A percentile compares a stretch with the other conserved stretches of the same genome.
Conservation (phyloP, 2,888 invertebrate genomes). For the Drosophila subsilvestris region DNA sequence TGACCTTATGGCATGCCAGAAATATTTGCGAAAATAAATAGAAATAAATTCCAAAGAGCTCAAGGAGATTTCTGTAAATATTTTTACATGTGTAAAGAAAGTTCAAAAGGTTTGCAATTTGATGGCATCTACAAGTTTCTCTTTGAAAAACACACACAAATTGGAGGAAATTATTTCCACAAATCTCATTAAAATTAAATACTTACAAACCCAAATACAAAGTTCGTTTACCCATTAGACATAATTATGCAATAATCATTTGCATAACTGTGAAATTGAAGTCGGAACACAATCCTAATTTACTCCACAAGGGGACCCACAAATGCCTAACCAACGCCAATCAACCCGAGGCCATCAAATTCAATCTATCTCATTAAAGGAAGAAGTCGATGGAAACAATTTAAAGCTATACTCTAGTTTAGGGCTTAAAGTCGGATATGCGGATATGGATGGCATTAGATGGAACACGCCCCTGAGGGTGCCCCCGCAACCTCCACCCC, state of each 20-base stretch:
- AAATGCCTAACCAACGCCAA: slow-evolving; percentile 1
- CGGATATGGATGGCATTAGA: slow-evolving; percentile 5
- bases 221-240: too few species aligned
- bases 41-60: too few species aligned
- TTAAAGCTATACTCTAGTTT: slow-evolving; percentile 32
- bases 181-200: neutral
- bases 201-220: neutral
- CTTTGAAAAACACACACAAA: neutral
- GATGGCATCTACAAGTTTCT: neutral
- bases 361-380: slow-evolving; percentile 27
- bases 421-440: slow-evolving; percentile 22
- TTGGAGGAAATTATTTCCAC: neutral
- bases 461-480: slow-evolving; percentile 13
- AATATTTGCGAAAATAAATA: neutral
- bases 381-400: slow-evolving; percentile 19
- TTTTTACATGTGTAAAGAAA: too few species aligned
- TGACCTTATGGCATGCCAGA: neutral
- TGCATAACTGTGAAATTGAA: neutral
- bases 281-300: neutral
- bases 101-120: neutral
- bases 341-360: slow-evolving; percentile 15
- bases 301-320: neutral
- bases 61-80: too few species aligned
- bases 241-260: neutral
- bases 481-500: neutral